These are phyloP conservation scores for Macrosteles quadrilineatus DNA, from an alignment of 1,140 invertebrate genomes.

Conservation along the genomic window DNA sequence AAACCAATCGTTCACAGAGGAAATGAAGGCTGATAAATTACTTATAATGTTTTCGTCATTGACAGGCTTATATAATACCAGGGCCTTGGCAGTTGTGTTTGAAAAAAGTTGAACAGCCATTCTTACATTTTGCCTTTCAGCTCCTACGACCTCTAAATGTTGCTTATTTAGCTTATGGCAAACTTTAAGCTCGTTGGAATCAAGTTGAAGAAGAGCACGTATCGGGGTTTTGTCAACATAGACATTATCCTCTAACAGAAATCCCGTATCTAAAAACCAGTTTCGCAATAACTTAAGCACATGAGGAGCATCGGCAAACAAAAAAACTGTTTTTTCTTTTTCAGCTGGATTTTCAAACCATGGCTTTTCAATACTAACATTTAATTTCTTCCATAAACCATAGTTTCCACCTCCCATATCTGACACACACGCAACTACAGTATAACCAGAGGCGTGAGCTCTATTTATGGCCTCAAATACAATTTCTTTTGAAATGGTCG, in stretches of 20 bases:
- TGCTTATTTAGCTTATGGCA: conserved; percentile 34
- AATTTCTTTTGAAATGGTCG: no score
- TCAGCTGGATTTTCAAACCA: conserved; percentile 40
- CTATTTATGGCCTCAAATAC: no score
- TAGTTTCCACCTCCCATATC: no score
- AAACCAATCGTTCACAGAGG: conserved; percentile 38
- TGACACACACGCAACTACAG: no score
- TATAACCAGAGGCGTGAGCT: no score
- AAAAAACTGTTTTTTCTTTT: conserved; percentile 34
- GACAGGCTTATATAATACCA: conserved; percentile 26
- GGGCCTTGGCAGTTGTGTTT: conserved; percentile 36
- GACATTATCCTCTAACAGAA: conserved; percentile 34
- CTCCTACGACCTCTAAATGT: conserved; percentile 33
- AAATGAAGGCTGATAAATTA: conserved; percentile 26
- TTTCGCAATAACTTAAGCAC: conserved; percentile 45
- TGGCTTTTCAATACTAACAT: conserved; percentile 28
- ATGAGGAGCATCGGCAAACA: conserved; percentile 44
- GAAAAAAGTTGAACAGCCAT: conserved; percentile 39
- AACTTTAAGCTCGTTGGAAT: conserved; percentile 34
- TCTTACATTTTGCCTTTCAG: conserved; percentile 36
- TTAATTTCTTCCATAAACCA: no score
- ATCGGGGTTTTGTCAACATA: conserved; percentile 35
- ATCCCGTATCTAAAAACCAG: conserved; percentile 43
- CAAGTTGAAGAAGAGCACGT: conserved; percentile 24
- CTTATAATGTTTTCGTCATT: conserved; percentile 7